A percentile compares a stretch with the other conserved stretches of the same genome.
Evolutionary conservation across 2,797 vertebrate genomes (phyloP).

Genomic region (Lates japonicus): DNA sequence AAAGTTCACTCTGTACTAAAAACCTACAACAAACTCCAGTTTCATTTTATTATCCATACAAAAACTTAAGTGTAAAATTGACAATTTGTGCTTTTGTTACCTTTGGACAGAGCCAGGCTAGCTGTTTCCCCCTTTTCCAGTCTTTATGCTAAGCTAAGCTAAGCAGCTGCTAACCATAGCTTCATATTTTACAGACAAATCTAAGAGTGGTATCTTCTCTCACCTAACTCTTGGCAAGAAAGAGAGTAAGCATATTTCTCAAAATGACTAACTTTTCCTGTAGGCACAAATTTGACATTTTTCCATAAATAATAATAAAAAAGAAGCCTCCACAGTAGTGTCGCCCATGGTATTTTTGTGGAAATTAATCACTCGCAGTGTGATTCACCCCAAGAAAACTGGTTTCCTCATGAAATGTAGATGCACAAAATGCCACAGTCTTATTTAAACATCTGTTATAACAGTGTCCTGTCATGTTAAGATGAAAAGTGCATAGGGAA

Average conservation of each 20-base stretch:
- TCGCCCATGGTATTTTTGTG: not conserved
- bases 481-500: not conserved
- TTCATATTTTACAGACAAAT: too few species aligned
- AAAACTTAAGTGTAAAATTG: too few species aligned
- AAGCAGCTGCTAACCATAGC: not conserved
- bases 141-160: slow-evolving; percentile 8
- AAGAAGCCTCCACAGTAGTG: not conserved
- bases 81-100: too few species aligned
- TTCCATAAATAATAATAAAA: not conserved
- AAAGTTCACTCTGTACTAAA: not conserved
- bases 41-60: too few species aligned
- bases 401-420: not conserved
- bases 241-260: too few species aligned
- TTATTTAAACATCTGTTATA: slow-evolving; percentile 18
- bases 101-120: not conserved
- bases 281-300: not conserved
- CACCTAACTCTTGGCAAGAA: too few species aligned
- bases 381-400: slow-evolving; percentile 6
- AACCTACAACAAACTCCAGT: too few species aligned
- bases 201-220: too few species aligned
- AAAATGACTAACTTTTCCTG: not conserved
- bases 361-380: not conserved
- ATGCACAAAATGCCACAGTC: slow-evolving; percentile 4
- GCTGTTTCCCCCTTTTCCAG: not conserved
- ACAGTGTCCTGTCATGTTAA: slow-evolving; percentile 2